Evolutionary conservation across 2,113 vertebrate species (phyloP), one percentile per base, ranked within the genome.

Genomic region (Murina feae): DNA sequence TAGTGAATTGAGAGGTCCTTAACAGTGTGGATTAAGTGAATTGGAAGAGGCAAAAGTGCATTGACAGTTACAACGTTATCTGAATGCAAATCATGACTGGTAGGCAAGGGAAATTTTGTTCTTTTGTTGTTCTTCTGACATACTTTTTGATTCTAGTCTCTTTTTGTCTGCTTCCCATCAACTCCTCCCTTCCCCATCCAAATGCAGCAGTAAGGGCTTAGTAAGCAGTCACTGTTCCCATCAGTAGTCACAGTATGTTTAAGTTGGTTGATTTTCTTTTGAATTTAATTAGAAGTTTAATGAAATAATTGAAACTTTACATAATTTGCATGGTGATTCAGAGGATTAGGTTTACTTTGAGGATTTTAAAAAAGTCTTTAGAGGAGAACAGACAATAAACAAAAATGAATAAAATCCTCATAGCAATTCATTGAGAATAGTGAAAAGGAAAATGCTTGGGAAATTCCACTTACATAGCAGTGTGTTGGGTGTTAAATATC

Each of bases 271-370:
- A 92, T 92, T 93, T 92, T 96, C 44, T 78, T 95, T 93, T 94
- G 82, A 95, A 95, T 86, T 95, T 94, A 95, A 97, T 96, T 92
- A 95, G 37, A 94, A 90, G 92, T 88, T 95, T 95, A 95, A 97
- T 94, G 89, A 93, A 96, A 93, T 95, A 75, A 95, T 96, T 95
- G 35, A 49, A 96, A 92, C 55, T 92, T 89, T 80, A 53, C 42
- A 90, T 63, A 90, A 17, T 66, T 85, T 6, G 21, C 87, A 76
- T 69, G 42, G 90, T 94, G 51, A 92, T 81, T 95, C 63, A 89
- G 78, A 83, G 81, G 79, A 92, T 94, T 95, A 75, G 69, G 42
- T 95, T 96, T 93, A 91, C 82, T 80, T 69, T 80, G 68, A 72
- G n/a, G 42, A 91, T 87, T 63, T 72, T 84, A 95, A 72, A 9